Evolutionary conservation across 1,140 invertebrate species (phyloP).

Genomic region (Acromyrmex charruanus): DNA sequence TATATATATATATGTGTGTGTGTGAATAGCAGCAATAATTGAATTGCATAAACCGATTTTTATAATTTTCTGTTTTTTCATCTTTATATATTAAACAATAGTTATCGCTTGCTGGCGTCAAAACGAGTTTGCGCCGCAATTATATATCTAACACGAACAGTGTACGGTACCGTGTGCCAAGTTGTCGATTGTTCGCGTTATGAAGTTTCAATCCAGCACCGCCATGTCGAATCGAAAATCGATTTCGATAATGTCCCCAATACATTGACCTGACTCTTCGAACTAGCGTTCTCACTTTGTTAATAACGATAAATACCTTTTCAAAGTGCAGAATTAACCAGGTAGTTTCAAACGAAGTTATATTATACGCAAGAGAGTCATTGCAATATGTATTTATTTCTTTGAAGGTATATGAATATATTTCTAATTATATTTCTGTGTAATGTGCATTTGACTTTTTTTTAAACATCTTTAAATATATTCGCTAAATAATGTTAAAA

Average conservation of each 20-base stretch:
- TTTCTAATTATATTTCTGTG: neutral
- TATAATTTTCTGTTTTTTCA: neutral
- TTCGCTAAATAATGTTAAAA: neutral
- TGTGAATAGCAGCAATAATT: neutral
- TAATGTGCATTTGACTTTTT: neutral
- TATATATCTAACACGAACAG: constrained; percentile 28
- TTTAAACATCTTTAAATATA: neutral
- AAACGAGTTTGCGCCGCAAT: neutral
- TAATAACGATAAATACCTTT: constrained; percentile 58
- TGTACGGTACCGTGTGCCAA: neutral
- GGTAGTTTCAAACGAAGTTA: constrained; percentile 28
- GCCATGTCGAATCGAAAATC: neutral
- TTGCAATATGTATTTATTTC: constrained; percentile 66
- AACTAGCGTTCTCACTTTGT: constrained; percentile 28
- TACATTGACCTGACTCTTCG: constrained; percentile 19
- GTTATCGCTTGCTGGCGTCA: neutral
- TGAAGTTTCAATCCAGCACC: constrained; percentile 39
- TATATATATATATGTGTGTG: too few relatives aligned
- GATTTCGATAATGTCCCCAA: constrained; percentile 42
- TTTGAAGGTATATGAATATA: neutral
- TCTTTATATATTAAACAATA: constrained; percentile 17
- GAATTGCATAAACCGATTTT: neutral
- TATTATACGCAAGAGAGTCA: constrained; percentile 57
- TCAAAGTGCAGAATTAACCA: constrained; percentile 6
- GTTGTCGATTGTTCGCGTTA: constrained; percentile 43